Base-by-base conservation (phyloP, 2,797 vertebrate genomes). In the Oreochromis grahami region DNA sequence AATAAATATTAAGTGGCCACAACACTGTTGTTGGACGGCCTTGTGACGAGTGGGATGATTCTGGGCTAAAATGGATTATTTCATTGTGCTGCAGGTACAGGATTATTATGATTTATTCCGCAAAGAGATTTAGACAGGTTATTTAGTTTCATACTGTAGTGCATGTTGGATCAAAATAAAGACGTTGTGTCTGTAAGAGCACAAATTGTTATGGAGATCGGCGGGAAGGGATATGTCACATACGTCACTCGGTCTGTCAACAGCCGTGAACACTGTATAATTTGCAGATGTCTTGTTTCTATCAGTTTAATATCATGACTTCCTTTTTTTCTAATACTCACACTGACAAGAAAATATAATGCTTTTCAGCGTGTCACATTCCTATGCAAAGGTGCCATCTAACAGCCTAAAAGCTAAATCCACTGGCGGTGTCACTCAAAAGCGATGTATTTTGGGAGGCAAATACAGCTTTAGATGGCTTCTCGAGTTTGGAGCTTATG, bases 251-350 rank as follows among this genome's bases (percentile, higher is more conserved):
- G 8, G 45, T 34, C 89, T 38, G 60, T 90, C 89, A 55, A 84
- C 78, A 14, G 87, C 80, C 15, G 83, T 51, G 34, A 85, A 78
- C 82, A 74, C 68, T 76, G 87, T 86, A 70, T 91, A 84, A 93
- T 93, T 91, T 92, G 87, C 84, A 88, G 84, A 93, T 82, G 90
- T 91, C 92, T 88, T 84, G 87, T 89, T 91, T 81, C 82, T 80
- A 90, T 89, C 86, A 84, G 78, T 93, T 87, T 86, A 84, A 85
- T 80, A 89, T 89, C 83, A 80, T 79, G 86, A 82, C 86, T 88
- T 88, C 58, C 29, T 74, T 82, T 70, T 78, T 83, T 65, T 83
- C 68, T 81, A 88, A 89, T 90, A 86, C 70, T 83, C 84, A 15
- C 38, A 55, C 86, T 93, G 92, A 94, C 92, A 92, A 83, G 87